A percentile compares a stretch with the other conserved stretches of the same genome.
phyloP scores from a whole-genome alignment of 2,113 vertebrate genomes.

The Lophochroa leadbeateri region DNA sequence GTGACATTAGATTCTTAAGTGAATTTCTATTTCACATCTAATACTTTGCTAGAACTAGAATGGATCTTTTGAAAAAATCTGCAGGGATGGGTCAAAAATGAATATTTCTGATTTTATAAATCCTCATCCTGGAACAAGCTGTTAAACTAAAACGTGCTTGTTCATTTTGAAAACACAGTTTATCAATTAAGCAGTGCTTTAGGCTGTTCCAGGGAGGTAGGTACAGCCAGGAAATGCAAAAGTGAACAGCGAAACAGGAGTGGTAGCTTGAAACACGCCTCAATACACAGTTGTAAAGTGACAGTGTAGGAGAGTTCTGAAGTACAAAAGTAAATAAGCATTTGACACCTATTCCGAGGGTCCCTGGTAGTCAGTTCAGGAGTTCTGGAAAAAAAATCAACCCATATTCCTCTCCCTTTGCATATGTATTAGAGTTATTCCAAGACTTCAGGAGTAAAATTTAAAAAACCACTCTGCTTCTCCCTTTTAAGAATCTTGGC shows the following conservation, averaged over 20 bases:
- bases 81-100: background rate
- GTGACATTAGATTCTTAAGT: rapidly evolving
- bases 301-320: background rate
- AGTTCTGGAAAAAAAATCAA: background rate
- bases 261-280: background rate
- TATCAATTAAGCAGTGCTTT: background rate
- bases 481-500: constrained; percentile 19
- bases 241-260: background rate
- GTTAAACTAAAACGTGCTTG: background rate
- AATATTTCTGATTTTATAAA: background rate
- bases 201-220: background rate
- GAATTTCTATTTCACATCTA: background rate
- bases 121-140: background rate
- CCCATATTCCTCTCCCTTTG: background rate
- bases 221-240: background rate
- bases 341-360: constrained; percentile 7
- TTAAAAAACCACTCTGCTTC: background rate
- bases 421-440: background rate
- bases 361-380: background rate
- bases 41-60: background rate
- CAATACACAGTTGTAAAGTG: background rate
- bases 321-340: constrained; percentile 12
- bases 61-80: background rate
- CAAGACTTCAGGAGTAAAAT: constrained; percentile 11
- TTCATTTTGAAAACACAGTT: background rate